These are phyloP conservation scores for Pocillopora verrucosa DNA, from an alignment of 64 coral and sea anemone genomes.

Conservation along the genomic window DNA sequence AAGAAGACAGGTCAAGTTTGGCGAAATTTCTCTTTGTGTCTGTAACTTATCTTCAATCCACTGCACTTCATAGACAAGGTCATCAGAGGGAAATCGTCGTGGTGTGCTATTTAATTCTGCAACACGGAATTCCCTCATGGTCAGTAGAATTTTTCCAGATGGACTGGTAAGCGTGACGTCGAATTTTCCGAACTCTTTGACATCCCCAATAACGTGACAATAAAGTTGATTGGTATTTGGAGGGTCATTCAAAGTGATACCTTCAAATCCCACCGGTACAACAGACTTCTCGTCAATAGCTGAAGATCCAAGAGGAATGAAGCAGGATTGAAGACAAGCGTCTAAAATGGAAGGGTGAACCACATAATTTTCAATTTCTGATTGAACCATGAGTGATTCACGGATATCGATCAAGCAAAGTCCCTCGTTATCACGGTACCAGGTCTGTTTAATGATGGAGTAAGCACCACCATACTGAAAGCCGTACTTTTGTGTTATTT, in stretches of 20 bases:
- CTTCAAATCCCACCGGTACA: constrained; percentile 38
- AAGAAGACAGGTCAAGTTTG: constrained; percentile 10
- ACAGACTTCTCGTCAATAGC: not conserved
- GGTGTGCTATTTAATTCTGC: constrained; percentile 20
- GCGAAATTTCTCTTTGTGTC: not conserved
- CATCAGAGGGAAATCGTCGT: not conserved
- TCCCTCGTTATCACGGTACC: constrained; percentile 22
- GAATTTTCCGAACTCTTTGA: not conserved
- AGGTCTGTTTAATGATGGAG: constrained; percentile 25
- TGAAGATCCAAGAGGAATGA: not conserved
- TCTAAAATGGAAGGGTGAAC: constrained; percentile 68
- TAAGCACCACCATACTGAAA: constrained; percentile 51
- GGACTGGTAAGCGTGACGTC: constrained; percentile 25
- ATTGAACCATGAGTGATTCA: not conserved
- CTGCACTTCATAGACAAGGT: constrained; percentile 27
- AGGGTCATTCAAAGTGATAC: not conserved
- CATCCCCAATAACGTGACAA: constrained; percentile 19
- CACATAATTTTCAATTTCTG: constrained; percentile 34
- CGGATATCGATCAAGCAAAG: constrained; percentile 4
- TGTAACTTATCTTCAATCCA: constrained; percentile 19
- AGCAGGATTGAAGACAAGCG: constrained; percentile 66
- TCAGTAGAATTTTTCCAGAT: constrained; percentile 12
- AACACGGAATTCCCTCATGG: constrained; percentile 15
- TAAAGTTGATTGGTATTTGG: not conserved
- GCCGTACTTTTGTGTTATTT: constrained; percentile 27